Percentiles rank a stretch among this genome's conserved stretches.
Conservation (phyloP, 2,797 vertebrate species). For the Rhinophrynus dorsalis region DNA sequence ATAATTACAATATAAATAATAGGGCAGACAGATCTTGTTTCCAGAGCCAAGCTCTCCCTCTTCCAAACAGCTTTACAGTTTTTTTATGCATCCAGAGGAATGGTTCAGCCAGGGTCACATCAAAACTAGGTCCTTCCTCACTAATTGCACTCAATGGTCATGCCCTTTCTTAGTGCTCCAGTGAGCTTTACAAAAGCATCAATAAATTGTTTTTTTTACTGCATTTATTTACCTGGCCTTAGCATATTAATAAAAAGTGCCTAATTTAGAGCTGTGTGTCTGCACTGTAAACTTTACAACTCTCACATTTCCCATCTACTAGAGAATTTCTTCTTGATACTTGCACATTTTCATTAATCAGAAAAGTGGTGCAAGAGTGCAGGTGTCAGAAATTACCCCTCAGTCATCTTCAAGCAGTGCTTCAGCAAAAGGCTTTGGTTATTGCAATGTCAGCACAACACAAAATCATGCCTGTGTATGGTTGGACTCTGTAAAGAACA, state of each 20-base stretch:
- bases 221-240: background rate
- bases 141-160: constrained; percentile 20
- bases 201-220: constrained; percentile 7
- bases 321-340: background rate
- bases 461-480: no score
- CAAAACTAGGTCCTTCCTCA: background rate
- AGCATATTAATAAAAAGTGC: background rate
- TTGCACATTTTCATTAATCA: background rate
- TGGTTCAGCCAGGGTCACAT: constrained; percentile 6
- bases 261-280: background rate
- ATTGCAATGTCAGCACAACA: no score
- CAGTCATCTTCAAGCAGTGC: no score
- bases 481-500: no score
- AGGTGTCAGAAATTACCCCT: no score
- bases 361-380: no score
- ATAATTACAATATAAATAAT: constrained; percentile 37
- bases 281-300: background rate
- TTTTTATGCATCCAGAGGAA: constrained; percentile 5
- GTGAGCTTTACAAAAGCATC: background rate
- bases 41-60: constrained; percentile 22
- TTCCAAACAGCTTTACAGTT: constrained; percentile 10
- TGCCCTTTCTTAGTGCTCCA: constrained; percentile 7
- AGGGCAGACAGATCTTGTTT: constrained; percentile 26
- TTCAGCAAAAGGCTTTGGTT: no score
- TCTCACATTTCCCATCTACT: background rate